Evolutionary conservation across 2,113 vertebrate genomes (phyloP), one percentile per base, ranked within the genome.

Genomic region (Labrus mixtus): DNA sequence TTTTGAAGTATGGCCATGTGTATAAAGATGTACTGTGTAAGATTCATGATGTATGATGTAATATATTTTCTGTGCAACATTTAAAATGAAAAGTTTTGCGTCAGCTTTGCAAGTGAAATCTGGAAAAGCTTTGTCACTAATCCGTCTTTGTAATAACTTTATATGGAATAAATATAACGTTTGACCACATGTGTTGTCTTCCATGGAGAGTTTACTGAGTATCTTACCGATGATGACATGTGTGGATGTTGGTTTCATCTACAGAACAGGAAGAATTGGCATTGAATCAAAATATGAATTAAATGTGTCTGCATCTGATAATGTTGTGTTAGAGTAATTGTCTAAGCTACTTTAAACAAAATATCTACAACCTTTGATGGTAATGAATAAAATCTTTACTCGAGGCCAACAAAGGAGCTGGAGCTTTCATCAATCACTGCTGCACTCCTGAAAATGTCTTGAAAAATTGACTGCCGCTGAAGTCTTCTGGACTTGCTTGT

Each of bases 1-100:
- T 83, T 86, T 71, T 73, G 55, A 88, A 85, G 73, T 77, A 69
- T 61, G 71, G 67, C 70, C 60, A 60, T 84, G 78, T 91, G 78
- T 87, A 85, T 92, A 95, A 91, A 91, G 90, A 87, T 90, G 81
- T 78, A 93, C 90, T 87, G 84, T 91, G 76, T 93, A 90, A 91
- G 95, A 96, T 96, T 95, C 90, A 96, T 96, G 93, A 94, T 96
- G 95, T 89, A 95, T 95, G 91, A 94, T 97, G 96, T 97, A 96
- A 97, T 95, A 96, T 96, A 95, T 93, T 85, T 79, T 75, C 59
- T 88, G 48, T 79, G 48, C 71, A 74, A 67, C 33, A 74, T 85
- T 46, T 84, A 25, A 63, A 36, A 39, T 53, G 63, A 59, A 43
- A 16, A 23, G 20, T 57, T 57, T 76, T 48, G 23, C 23, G 11